phyloP scores from a whole-genome alignment of 2,888 invertebrate species.

The Mesodorylaimus sp. region DNA sequence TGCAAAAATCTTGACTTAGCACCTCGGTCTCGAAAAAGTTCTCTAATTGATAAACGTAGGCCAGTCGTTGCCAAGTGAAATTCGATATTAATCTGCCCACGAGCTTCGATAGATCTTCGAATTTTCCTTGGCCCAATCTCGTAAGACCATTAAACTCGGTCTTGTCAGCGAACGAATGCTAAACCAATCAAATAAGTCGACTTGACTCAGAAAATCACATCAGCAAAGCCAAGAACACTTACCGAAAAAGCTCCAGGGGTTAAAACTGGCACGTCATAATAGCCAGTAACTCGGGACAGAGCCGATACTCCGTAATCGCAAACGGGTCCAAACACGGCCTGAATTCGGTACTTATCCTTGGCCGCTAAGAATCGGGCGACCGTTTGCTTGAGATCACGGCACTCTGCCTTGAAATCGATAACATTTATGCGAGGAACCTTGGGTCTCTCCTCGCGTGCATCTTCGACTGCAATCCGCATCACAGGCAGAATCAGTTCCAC shows the following conservation, averaged over 20 bases:
- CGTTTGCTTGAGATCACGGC: background rate
- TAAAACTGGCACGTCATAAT: background rate
- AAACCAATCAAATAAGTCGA: too few species aligned
- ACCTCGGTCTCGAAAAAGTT: background rate
- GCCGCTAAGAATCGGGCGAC: background rate
- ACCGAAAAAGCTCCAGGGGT: background rate
- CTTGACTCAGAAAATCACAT: too few species aligned
- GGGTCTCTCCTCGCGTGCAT: too few species aligned
- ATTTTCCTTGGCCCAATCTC: background rate
- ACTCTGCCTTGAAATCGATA: background rate
- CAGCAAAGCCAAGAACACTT: too few species aligned
- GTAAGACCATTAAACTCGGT: background rate
- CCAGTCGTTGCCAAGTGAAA: background rate
- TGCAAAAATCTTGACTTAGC: slow-evolving; percentile 2
- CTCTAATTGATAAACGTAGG: slow-evolving; percentile 1
- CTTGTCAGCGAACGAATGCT: background rate
- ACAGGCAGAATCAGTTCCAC: background rate
- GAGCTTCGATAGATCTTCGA: background rate
- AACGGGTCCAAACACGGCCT: slow-evolving; percentile 11
- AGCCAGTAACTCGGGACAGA: background rate
- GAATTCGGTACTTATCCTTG: slow-evolving; percentile 1
- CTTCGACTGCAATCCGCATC: background rate
- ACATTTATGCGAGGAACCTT: background rate
- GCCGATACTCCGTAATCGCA: slow-evolving; percentile 3
- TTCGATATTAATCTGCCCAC: background rate